Evolutionary conservation across 2,888 invertebrate genomes (phyloP), one percentile per base, ranked within the genome.

Genomic region (Noctua fimbriata): DNA sequence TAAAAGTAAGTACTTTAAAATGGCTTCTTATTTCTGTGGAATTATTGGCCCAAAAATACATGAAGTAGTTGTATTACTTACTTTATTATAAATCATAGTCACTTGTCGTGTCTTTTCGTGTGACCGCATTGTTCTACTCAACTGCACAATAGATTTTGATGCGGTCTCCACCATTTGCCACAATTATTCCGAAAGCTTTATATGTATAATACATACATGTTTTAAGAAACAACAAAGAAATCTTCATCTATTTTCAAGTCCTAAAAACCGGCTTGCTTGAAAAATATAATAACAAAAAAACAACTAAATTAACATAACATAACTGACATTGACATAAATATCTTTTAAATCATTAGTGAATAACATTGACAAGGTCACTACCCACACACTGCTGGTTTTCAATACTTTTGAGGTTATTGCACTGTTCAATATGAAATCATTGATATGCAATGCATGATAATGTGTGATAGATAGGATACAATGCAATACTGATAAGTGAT

Each of bases 251-350:
- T 58, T 58, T 58, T 58, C 0, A 60, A 60, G 28, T 60, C 60
- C 60, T 60, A 28, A 28, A 60, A 60, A 60, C 28, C 60, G 28
- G 2, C 24, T 69, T 5, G 36, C 55, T 55, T n/a, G 36, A 70
- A 28, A 41, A 69, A 69, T 28, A 44, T 44, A n/a, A 66, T 55
- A 52, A 47, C 0, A 66, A 16, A 73, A 44, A 41, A 65, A 69
- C 28, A n/a, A 32, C 67, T 18, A 47, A 7, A 79, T 75, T 73
- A 63, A 47, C 77, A 82, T 72, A 84, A 79, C 41, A 41, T 66
- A 76, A 49, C 44, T 75, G 69, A 78, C 82, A 86, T 82, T 84
- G 84, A 82, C 84, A 83, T 76, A 83, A 75, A 73, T 82, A 72
- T 65, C 1, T 21, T 60, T 14, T 12, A 73, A 41, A 69, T 73